Evolutionary conservation across 2,113 vertebrate species (phyloP), one percentile per base, ranked within the genome.

Genomic region (Carassius auratus): DNA sequence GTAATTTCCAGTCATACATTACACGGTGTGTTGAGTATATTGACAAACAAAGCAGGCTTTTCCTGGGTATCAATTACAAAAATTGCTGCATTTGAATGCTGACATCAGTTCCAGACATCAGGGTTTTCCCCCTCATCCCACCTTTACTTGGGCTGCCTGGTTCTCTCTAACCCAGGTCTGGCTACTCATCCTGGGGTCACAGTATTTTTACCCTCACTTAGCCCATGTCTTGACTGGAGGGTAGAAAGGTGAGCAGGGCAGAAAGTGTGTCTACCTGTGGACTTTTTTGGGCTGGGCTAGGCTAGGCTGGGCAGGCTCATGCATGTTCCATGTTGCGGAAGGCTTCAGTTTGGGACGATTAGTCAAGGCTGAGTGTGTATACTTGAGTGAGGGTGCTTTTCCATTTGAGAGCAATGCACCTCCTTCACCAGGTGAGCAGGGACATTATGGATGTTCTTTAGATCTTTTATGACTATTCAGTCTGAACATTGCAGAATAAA

Each of bases 271-370:
- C 86, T 89, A 86, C 42, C 87, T 92, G 45, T 3, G 45, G 45
- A 48, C 45, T 92, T 42, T n/a, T 90, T 86, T 75, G 88, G 91
- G 90, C 87, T 89, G 78, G 86, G 83, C 82, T 87, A 87, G 87
- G 89, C 92, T 93, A 76, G 87, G 85, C 85, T 86, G 87, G 88
- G 88, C 93, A 94, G 88, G 92, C 84, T 90, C 75, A 85, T 90
- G 89, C 92, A 90, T 5, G 91, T 59, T 86, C 45, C 83, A 79
- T 86, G 48, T 61, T 66, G 76, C 55, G 48, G 8, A 33, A 81
- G 62, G 6, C 36, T 73, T 73, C 55, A 71, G 80, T 87, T 76
- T 26, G 64, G 68, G 38, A 52, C 57, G 33, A 76, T 88, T 88
- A 89, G 84, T 85, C 86, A 86, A 69, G 36, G 62, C 33, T 85